Percentiles rank a stretch among this genome's conserved stretches.
Conservation (phyloP, 2,797 vertebrate genomes). For the Phrynocephalus forsythii region DNA sequence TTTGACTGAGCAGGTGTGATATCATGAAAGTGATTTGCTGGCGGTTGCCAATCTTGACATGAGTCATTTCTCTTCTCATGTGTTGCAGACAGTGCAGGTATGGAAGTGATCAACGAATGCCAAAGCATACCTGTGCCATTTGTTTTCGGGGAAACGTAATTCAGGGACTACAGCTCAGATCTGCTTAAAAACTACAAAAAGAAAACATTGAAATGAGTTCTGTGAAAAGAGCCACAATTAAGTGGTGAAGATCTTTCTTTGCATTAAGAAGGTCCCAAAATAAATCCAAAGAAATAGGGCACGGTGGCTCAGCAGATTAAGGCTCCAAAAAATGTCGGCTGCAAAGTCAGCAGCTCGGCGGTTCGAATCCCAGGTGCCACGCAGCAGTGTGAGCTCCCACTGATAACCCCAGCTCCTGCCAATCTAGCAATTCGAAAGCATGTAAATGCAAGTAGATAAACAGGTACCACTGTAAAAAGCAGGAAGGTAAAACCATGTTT, state of each 20-base stretch:
- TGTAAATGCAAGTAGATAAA: too few relatives aligned
- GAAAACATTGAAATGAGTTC: not conserved
- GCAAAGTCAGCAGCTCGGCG: too few relatives aligned
- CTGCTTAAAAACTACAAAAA: conserved; percentile 3
- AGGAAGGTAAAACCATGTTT: too few relatives aligned
- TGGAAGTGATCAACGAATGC: conserved; percentile 28
- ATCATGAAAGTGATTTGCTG: conserved; percentile 55
- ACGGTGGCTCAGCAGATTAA: too few relatives aligned
- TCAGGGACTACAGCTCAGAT: not conserved
- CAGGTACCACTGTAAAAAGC: too few relatives aligned
- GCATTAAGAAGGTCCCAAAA: not conserved
- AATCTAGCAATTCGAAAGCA: too few relatives aligned
- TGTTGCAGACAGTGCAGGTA: conserved; percentile 26
- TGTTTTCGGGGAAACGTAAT: conserved; percentile 1
- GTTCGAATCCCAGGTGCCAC: too few relatives aligned
- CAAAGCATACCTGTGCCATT: conserved; percentile 1
- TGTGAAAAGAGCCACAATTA: not conserved
- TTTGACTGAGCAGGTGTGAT: conserved; percentile 65
- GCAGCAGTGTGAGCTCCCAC: too few relatives aligned
- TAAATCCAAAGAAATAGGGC: not conserved
- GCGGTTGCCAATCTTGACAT: conserved; percentile 46
- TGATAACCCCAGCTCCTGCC: too few relatives aligned
- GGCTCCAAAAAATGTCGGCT: too few relatives aligned
- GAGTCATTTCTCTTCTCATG: conserved; percentile 55
- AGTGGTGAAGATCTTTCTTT: not conserved